Conservation (phyloP, 2,113 vertebrate genomes). For the Sapajus apella region DNA sequence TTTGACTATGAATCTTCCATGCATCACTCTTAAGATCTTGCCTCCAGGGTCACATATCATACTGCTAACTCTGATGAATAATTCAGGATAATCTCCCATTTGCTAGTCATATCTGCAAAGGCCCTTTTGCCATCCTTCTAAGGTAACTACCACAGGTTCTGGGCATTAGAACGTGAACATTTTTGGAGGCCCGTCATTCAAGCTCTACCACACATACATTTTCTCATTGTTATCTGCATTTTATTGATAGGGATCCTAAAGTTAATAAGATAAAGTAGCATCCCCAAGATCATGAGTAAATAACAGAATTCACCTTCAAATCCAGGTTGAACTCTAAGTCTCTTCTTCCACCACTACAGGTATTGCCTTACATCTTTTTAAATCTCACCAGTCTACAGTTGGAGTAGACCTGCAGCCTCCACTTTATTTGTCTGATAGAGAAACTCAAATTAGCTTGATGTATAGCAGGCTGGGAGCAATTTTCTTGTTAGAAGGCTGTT, state of each 20-base stretch:
- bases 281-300: background rate
- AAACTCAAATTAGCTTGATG: background rate
- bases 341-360: background rate
- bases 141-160: background rate
- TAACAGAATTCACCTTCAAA: background rate
- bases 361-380: background rate
- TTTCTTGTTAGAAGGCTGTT: background rate
- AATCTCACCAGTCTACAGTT: background rate
- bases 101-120: background rate
- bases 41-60: background rate
- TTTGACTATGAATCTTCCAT: background rate
- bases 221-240: background rate
- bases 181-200: background rate
- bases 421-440: background rate
- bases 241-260: background rate
- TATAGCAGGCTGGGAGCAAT: background rate
- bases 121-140: background rate
- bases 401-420: background rate
- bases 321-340: background rate
- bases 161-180: background rate
- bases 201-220: background rate
- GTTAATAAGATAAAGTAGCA: background rate
- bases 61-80: background rate
- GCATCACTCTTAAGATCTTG: background rate
- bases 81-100: background rate